A percentile compares a stretch with the other conserved stretches of the same genome.
These are phyloP conservation scores for Zeugodacus cucurbitae DNA, from an alignment of 1,140 invertebrate genomes.

Conservation along the genomic window DNA sequence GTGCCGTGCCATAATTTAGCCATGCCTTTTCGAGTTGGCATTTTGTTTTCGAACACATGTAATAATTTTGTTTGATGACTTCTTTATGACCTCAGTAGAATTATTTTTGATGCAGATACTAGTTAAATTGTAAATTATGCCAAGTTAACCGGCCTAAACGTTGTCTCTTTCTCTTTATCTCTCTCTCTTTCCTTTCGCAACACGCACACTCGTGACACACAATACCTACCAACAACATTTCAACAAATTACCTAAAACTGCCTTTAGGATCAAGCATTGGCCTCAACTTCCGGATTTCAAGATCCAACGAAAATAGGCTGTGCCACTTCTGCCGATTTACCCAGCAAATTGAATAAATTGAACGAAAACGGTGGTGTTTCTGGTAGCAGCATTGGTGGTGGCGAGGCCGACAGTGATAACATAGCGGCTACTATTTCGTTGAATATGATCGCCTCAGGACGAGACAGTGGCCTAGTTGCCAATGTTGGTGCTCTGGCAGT, in stretches of 20 bases:
- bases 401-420: slow-evolving; percentile 19
- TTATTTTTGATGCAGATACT: slow-evolving; percentile 10
- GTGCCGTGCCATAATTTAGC: background rate
- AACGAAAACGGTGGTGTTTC: slow-evolving; percentile 13
- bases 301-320: slow-evolving; percentile 43
- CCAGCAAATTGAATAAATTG: slow-evolving; percentile 13
- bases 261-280: slow-evolving; percentile 45
- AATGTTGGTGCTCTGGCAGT: background rate
- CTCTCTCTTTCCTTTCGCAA: background rate
- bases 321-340: slow-evolving; percentile 26
- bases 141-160: slow-evolving; percentile 29
- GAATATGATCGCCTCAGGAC: background rate
- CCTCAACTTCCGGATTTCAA: slow-evolving; percentile 43
- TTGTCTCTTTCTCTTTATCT: background rate
- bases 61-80: slow-evolving; percentile 35
- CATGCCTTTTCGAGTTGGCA: background rate
- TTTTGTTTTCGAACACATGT: slow-evolving; percentile 12
- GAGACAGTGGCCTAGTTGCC: background rate
- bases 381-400: slow-evolving; percentile 36
- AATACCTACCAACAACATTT: slow-evolving; percentile 5
- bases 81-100: background rate
- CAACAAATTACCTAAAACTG: slow-evolving; percentile 19
- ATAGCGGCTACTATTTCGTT: slow-evolving; percentile 9
- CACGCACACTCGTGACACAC: slow-evolving; percentile 18
- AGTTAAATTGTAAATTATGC: background rate